Base-by-base conservation (phyloP, 2,113 vertebrate species). In the Pseudopipra pipra region DNA sequence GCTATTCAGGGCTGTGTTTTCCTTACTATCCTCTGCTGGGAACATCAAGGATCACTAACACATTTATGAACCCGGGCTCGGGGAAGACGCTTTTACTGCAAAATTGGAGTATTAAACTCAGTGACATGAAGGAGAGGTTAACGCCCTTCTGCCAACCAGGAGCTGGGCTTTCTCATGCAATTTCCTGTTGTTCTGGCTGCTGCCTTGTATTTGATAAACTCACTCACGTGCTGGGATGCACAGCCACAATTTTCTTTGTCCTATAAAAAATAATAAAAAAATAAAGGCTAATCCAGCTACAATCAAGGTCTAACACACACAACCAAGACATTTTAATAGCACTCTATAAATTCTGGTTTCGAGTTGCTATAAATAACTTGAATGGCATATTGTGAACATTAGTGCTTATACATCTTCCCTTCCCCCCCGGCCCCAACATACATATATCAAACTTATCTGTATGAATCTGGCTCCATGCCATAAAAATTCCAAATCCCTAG, bases 1-100 rank as follows among this genome's bases (percentile, higher is more conserved):
- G 97, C 98, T 97, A 98, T 98, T 98, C 98, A 98, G 96, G 87
- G 95, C 93, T 94, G 91, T 99, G 97, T 98, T 98, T 98, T 98
- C 96, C 96, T 98, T 98, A 93, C 96, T 96, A 95, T 98, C 96
- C 97, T 98, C 95, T 87, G 91, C 97, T 98, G 98, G 97, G 98
- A 98, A 97, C 97, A 97, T 97, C 97, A 97, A 98, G 97, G 96
- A 94, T 97, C 94, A 94, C 95, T 94, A 96, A 96, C 96, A 96
- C 97, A 96, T 98, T 98, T 98, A 98, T 98, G 97, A 98, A 98
- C 96, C 96, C 58, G 14, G 78, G 74, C 85, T 95, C 15, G 4
- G 84, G 92, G 95, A 95, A 97, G 95, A 93, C 6, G 43, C 84
- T 96, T 97, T 97, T 89, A 96, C 90, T 93, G 93, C 39, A 12